Evolutionary conservation across 2,113 vertebrate genomes (phyloP).

Genomic region (Ctenodactylus gundi): DNA sequence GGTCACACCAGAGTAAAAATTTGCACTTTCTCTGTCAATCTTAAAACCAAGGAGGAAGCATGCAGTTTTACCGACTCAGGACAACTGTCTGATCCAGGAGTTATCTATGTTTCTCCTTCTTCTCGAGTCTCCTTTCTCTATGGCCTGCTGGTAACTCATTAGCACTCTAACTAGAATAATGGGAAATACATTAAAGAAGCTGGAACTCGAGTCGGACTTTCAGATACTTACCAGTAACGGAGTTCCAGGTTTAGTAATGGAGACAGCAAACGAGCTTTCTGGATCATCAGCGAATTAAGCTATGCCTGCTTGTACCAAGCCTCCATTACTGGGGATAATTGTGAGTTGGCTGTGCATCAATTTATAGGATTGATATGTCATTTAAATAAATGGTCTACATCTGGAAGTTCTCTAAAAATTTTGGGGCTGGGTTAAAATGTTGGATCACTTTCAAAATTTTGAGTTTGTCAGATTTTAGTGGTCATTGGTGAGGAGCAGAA

Average conservation of each 20-base stretch:
- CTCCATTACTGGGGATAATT: slow-evolving; percentile 30
- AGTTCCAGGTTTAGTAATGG: not conserved
- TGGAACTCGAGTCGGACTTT: slow-evolving; percentile 1
- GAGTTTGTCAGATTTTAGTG: slow-evolving; percentile 56
- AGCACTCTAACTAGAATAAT: not conserved
- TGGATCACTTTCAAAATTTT: slow-evolving; percentile 55
- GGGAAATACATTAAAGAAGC: slow-evolving; percentile 18
- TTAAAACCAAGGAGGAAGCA: slow-evolving; percentile 8
- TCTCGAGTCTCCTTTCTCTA: not conserved
- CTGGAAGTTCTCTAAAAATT: slow-evolving; percentile 49
- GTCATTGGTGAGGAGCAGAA: slow-evolving; percentile 14
- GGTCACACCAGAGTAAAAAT: not conserved
- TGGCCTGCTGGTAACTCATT: not conserved
- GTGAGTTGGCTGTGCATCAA: slow-evolving; percentile 36
- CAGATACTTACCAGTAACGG: not conserved
- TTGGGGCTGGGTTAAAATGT: slow-evolving; percentile 16
- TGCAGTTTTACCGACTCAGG: not conserved
- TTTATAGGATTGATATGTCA: slow-evolving; percentile 24
- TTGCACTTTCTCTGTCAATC: slow-evolving; percentile 11
- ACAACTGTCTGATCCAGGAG: not conserved
- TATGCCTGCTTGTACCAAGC: not conserved
- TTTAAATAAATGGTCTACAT: slow-evolving; percentile 61
- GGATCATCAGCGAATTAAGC: slow-evolving; percentile 13
- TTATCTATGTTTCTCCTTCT: not conserved
- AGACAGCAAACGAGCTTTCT: slow-evolving; percentile 34